Conservation (phyloP, 2,113 vertebrate species). For the Leucopsar rothschildi region DNA sequence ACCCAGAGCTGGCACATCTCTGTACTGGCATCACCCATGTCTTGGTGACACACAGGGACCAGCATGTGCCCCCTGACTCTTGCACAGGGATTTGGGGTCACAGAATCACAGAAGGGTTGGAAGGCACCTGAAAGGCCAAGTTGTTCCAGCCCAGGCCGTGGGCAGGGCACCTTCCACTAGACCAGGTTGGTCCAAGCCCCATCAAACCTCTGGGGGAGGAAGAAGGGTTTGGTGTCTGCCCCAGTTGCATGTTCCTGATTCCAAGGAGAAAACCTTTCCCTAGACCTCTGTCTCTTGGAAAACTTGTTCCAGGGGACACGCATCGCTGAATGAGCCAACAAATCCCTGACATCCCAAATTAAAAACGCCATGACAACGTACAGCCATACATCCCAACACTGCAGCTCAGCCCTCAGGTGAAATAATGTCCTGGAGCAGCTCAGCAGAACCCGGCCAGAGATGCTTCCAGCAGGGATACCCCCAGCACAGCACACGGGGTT, state of each 20-base stretch:
- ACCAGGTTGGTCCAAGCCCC: background rate
- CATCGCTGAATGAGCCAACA: background rate
- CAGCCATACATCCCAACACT: background rate
- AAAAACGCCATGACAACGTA: background rate
- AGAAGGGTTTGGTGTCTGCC: background rate
- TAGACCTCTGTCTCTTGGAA: background rate
- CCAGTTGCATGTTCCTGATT: rapidly evolving
- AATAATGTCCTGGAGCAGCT: constrained; percentile 4
- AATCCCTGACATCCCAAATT: background rate
- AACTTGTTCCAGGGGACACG: background rate
- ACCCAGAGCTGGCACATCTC: background rate
- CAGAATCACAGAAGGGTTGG: background rate
- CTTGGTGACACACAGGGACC: background rate
- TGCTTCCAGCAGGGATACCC: background rate
- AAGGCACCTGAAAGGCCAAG: background rate
- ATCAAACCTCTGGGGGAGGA: background rate
- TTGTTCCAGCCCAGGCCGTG: background rate
- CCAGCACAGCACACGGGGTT: background rate
- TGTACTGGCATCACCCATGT: rapidly evolving
- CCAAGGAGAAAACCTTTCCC: background rate
- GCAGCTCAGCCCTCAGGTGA: background rate
- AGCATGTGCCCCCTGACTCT: background rate
- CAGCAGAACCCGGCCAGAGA: rapidly evolving
- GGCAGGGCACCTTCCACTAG: background rate
- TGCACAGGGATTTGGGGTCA: background rate